Evolutionary conservation across 1,140 invertebrate species (phyloP).

Genomic region (Charaxes varanes): DNA sequence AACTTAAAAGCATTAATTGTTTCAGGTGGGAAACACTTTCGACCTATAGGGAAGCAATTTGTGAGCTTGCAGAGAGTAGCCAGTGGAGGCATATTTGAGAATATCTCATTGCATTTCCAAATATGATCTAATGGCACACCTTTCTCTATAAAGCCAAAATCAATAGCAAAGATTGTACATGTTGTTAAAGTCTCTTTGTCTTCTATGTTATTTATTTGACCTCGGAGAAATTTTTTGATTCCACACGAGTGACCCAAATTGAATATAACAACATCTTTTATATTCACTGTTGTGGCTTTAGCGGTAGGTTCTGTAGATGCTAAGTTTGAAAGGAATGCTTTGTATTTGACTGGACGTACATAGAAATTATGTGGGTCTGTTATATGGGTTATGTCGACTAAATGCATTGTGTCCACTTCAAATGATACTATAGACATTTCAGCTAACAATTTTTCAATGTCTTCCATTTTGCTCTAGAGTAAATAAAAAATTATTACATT

Average conservation of each 20-base stretch:
- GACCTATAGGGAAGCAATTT: conserved; percentile 10
- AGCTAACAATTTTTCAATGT: conserved; percentile 6
- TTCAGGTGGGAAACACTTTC: neutral
- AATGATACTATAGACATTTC: conserved; percentile 3
- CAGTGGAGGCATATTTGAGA: conserved; percentile 7
- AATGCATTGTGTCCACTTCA: conserved; percentile 3
- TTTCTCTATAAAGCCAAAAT: conserved; percentile 10
- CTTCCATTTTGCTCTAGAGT: conserved; percentile 9
- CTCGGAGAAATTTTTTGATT: conserved; percentile 1
- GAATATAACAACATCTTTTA: conserved; percentile 8
- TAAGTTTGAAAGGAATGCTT: neutral
- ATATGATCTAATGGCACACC: conserved; percentile 5
- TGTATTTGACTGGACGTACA: conserved; percentile 5
- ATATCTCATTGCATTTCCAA: conserved; percentile 7
- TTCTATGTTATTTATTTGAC: conserved; percentile 1
- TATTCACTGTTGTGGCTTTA: neutral
- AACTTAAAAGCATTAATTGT: conserved; percentile 6
- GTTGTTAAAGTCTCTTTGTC: neutral
- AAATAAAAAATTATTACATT: conserved; percentile 7
- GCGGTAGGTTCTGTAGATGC: neutral
- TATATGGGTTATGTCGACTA: conserved; percentile 3
- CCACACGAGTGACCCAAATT: conserved; percentile 4
- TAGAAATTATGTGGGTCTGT: conserved; percentile 4
- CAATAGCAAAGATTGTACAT: conserved; percentile 10
- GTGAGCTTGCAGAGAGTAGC: conserved; percentile 6